Evolutionary conservation across 2,113 vertebrate species (phyloP), one percentile per base, ranked within the genome.

Genomic region (Cinclus mexicanus): DNA sequence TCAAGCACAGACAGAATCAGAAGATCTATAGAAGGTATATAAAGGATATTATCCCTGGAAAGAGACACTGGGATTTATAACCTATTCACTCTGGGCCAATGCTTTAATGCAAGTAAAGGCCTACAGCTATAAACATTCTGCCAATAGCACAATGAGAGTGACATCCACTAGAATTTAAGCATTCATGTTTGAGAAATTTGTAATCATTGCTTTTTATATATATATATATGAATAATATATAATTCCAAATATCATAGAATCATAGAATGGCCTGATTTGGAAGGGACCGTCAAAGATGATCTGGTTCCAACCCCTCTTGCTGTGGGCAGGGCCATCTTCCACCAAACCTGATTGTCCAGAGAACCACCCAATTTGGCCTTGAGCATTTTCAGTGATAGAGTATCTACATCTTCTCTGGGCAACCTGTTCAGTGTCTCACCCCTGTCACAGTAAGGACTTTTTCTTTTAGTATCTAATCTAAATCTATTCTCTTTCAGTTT

Each of bases 1-100:
- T 86, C 67, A 85, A 88, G 60, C 50, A 83, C 47, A 92, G 76
- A 83, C 4, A 83, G 90, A 76, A 74, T 69, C 31, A 94, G 46
- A 93, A 95, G 83, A 87, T 70, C 84, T 87, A 87, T 87, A 93
- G 56, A 31, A 87, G 84, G 60, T 87, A 65, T 94, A 47, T n/a
- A 91, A 92, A 89, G 93, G 77, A 72, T 80, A 60, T 83, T 89
- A 77, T 78, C 91, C 56, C 72, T 56, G 26, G 60, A 71, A 88
- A 76, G 60, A 87, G 78, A 78, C 72, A 84, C 21, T 22, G 65
- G 67, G 53, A 94, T 94, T 89, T 94, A 94, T n/a, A 64, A 81
- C 20, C 60, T 75, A 5, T 75, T 86, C 80, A 81, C 59, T 56
- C 72, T 78, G 76, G 77, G 83, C 68, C 69, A 90, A 37, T 90